Percentiles rank a stretch among this genome's conserved stretches.
Evolutionary conservation across 2,888 invertebrate genomes (phyloP).

Genomic region (Smittia sp.): DNA sequence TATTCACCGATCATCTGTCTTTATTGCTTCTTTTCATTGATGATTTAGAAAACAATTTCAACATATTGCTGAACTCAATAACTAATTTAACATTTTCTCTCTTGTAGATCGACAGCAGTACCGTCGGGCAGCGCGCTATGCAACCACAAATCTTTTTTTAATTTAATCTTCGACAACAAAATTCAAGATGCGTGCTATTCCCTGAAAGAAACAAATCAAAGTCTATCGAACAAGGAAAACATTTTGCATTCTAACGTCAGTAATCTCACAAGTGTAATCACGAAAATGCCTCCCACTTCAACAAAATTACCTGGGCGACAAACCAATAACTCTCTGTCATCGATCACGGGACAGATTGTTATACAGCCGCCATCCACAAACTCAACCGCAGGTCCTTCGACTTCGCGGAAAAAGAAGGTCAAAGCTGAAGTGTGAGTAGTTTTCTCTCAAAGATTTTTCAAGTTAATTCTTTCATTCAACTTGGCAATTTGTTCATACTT

Average conservation of each 20-base stretch:
- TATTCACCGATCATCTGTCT: neutral
- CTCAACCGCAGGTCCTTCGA: neutral
- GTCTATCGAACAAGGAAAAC: constrained; percentile 26
- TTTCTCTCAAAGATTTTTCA: too few relatives aligned
- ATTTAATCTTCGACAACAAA: neutral
- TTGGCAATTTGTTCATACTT: neutral
- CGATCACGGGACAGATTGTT: constrained; percentile 78
- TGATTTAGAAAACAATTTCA: too few relatives aligned
- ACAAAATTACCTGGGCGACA: constrained; percentile 65
- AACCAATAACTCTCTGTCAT: constrained; percentile 82
- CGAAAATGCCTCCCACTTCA: constrained; percentile 51
- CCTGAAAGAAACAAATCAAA: neutral
- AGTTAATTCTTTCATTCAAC: too few relatives aligned
- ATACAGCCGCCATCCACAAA: constrained; percentile 56
- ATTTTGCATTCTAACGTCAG: neutral
- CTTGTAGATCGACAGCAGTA: neutral
- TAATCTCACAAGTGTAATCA: neutral
- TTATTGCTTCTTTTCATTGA: too few relatives aligned
- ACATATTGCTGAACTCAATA: too few relatives aligned
- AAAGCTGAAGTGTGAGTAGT: constrained; percentile 67
- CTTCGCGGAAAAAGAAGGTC: constrained; percentile 56
- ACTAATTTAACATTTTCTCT: too few relatives aligned
- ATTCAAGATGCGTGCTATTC: neutral
- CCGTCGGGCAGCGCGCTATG: neutral
- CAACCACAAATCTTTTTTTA: neutral